Base-by-base conservation (phyloP, 2,797 vertebrate species). In the Coendou prehensilis region DNA sequence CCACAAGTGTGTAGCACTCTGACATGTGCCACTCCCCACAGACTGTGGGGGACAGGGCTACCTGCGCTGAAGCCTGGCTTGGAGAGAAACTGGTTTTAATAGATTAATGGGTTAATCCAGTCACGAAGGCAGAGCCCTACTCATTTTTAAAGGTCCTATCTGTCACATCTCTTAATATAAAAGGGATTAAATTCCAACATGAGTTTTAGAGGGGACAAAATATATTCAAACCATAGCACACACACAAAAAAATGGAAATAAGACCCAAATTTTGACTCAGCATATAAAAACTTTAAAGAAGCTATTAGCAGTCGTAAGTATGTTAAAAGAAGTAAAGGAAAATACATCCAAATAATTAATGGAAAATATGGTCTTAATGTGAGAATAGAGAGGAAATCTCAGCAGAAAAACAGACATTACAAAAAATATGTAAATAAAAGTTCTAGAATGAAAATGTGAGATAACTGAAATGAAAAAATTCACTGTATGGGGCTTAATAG, bases 271-370 rank as follows among this genome's bases (percentile, higher is more conserved):
- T 90, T 56, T 89, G 37, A 81, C 3, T 28, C 87, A 23, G 20
- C 52, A 83, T 78, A 17, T 26, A 87, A 92, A 96, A 90, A 86
- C 28, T 86, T 93, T 86, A 82, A 92, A 91, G 45, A 2, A 69
- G 22, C 28, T 69, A 89, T 63, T 33, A 95, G 52, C 10, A 85
- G 28, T 47, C 79, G 47, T n/a, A 87, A 95, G 56, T 61, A 59
- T 28, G 2, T 84, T 89, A n/a, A 93, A n/a, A 78, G 10, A 87
- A 89, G 69, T 78, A 50, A 73, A 95, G 45, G 14, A 82, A 92
- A 97, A 75, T 56, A 64, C 50, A 15, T 54, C 80, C 59, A 93
- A 96, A 76, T 89, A 80, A 78, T n/a, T 96, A 89, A 93, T 91
- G 22, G 23, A 89, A 96, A 90, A 85, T 59, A 50, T n/a, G 6